Base-by-base conservation (phyloP, 1,140 invertebrate species). In the Spodoptera frugiperda region DNA sequence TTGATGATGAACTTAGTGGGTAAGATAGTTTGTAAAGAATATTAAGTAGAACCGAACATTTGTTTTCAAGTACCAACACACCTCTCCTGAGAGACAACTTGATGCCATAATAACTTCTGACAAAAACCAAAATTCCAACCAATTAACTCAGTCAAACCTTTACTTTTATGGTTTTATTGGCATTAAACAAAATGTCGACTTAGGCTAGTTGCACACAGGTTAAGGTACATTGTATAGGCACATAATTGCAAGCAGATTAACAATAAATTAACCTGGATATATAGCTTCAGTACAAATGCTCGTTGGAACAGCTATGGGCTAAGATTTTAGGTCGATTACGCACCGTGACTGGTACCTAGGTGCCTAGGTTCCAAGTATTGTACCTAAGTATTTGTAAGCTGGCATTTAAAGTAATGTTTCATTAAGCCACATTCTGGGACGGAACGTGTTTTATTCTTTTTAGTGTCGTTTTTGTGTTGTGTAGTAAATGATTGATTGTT, bases 251-350 rank as follows among this genome's bases (percentile, higher is more conserved):
- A 21, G 51, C 14, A 78, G 79, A 83, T 78, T 77, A 78, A 71
- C 74, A n/a, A 84, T 84, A 84, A 84, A 84, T 84, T 75, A 19
- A 14, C 55, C 33, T 11, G 30, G 80, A 82, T 70, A 59, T 80
- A 82, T 80, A 44, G 76, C 33, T 55, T 44, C 17, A 19, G 76
- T 82, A 76, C 74, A 77, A 65, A 76, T 73, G 12, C 21, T 44
- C 77, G 48, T 51, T 67, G 79, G 81, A 39, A 39, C 33, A 9
- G 81, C 81, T 74, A 54, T 55, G 44, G 51, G n/a, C 39, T 73
- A 30, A 73, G 72, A 73, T 76, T 80, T 80, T 77, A 81, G 71
- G 51, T 65, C 78, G 73, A 84, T 82, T 84, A 84, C 79, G 70
- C 78, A 80, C 63, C 71, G 61, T 78, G 25, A 68, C 53, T 39